phyloP scores from a whole-genome alignment of 2,797 vertebrate species.

The Anguilla anguilla region DNA sequence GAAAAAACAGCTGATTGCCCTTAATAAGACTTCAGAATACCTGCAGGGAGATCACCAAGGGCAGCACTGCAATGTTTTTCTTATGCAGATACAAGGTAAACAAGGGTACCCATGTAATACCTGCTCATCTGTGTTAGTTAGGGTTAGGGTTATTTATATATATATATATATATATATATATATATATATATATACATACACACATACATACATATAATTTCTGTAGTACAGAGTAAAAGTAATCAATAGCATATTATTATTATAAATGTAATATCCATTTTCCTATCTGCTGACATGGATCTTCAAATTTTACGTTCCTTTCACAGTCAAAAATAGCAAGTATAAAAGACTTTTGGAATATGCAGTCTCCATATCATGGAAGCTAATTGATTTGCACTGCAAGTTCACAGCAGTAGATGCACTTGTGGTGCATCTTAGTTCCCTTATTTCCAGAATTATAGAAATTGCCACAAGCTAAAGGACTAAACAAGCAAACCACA shows the following conservation, averaged over 20 bases:
- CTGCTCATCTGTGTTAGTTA: too few relatives aligned
- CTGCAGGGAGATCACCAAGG: not conserved
- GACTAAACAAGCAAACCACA: not conserved
- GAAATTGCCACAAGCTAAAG: not conserved
- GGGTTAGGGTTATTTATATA: too few relatives aligned
- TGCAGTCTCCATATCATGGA: not conserved
- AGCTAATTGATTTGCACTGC: not conserved
- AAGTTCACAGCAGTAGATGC: not conserved
- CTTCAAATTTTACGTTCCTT: not conserved
- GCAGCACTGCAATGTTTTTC: not conserved
- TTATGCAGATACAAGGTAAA: not conserved
- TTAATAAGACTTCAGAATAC: not conserved
- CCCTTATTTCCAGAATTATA: not conserved
- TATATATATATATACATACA: too few relatives aligned
- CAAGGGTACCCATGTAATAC: not conserved
- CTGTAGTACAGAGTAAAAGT: too few relatives aligned
- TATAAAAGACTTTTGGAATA: not conserved
- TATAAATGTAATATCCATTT: not conserved
- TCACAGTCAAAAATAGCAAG: not conserved
- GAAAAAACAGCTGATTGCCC: not conserved
- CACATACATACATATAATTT: too few relatives aligned
- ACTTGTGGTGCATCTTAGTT: not conserved
- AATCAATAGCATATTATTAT: too few relatives aligned
- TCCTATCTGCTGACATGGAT: not conserved
- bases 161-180: too few relatives aligned